Percentiles rank a stretch among this genome's conserved stretches.
Conservation (phyloP, 1,140 invertebrate genomes). For the Drosophila sp. region DNA sequence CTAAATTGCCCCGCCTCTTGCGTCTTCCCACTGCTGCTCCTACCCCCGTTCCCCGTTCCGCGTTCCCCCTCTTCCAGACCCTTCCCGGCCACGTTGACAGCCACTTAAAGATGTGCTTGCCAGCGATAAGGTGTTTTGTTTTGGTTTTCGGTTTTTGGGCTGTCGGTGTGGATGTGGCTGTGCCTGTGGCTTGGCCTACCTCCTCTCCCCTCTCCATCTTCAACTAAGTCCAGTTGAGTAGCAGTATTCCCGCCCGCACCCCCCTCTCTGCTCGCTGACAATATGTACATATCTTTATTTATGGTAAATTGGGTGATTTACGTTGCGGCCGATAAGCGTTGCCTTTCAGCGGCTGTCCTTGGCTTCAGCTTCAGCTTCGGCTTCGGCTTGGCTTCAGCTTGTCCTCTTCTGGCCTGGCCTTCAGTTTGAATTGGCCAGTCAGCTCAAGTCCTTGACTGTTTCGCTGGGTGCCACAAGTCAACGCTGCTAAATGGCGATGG, state of each 20-base stretch:
- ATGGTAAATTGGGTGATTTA: conserved; percentile 84
- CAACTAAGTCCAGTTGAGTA: conserved; percentile 2
- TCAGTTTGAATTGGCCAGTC: conserved; percentile 76
- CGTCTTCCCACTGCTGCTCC: background rate
- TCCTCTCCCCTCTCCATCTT: background rate
- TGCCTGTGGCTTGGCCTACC: conserved; percentile 35
- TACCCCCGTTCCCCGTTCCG: too few relatives aligned
- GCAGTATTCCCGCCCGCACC: background rate
- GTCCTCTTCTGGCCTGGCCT: conserved; percentile 25
- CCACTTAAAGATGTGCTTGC: conserved; percentile 80
- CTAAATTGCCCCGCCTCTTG: background rate
- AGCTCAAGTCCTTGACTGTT: conserved; percentile 64
- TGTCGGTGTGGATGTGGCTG: conserved; percentile 20
- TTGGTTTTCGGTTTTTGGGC: conserved; percentile 54
- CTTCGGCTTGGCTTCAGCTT: conserved; percentile 16
- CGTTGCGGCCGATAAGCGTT: conserved; percentile 80
- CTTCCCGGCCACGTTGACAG: conserved; percentile 67
- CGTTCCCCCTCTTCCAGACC: too few relatives aligned
- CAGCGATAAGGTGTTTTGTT: conserved; percentile 80
- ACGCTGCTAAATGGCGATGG: conserved; percentile 60
- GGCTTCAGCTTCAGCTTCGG: conserved; percentile 31
- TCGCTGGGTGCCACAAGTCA: conserved; percentile 51
- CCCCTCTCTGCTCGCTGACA: conserved; percentile 54
- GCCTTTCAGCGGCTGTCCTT: conserved; percentile 76
- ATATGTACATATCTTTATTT: conserved; percentile 84